Base-by-base conservation (phyloP, 2,888 invertebrate genomes). In the Syrista parreyssii region DNA sequence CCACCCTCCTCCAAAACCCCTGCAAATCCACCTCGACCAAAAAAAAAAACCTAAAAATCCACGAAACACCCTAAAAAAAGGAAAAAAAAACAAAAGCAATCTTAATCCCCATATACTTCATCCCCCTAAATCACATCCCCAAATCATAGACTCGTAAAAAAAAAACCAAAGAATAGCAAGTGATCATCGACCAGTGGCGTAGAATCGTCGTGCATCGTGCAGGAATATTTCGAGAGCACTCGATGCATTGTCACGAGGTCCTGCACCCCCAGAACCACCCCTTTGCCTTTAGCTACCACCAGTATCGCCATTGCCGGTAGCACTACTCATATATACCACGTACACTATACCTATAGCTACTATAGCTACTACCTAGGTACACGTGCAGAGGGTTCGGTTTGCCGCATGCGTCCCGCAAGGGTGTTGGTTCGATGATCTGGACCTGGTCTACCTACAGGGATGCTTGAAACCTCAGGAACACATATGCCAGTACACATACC, bases 171-270 rank as follows among this genome's bases (percentile, higher is more conserved):
- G 6, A 55, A 55, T 55, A 6, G 71, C 31, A 71, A 71, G 9
- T 12, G 71, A 71, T 71, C 71, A 71, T 69, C 69, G 30, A 12
- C 12, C 31, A 71, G 12, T 9, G 31, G 15, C 32, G 31, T 15
- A 71, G 55, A 55, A 2, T 2, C 55, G 23, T 9, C 23, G 23
- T 23, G 55, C 15, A 23, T 31, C 71, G 71, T 33, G 31, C 31
- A 1, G 84, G 82, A 82, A 85, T 84, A 86, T 87, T 86, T 85
- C 81, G 83, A 87, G 85, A 86, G 84, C 83, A 83, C 85, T 87
- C 83, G 83, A 85, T 82, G 83, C 83, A 86, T 86, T 87, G 87
- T 87, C 84, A 83, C 83, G 80, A 77, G 80, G 71, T 78, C 77
- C 82, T 82, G 82, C 80, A 34, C 76, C 77, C 79, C 82, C 82